These are phyloP conservation scores for Porites lobata DNA, from an alignment of 92 coral and sea anemone genomes.

Conservation along the genomic window DNA sequence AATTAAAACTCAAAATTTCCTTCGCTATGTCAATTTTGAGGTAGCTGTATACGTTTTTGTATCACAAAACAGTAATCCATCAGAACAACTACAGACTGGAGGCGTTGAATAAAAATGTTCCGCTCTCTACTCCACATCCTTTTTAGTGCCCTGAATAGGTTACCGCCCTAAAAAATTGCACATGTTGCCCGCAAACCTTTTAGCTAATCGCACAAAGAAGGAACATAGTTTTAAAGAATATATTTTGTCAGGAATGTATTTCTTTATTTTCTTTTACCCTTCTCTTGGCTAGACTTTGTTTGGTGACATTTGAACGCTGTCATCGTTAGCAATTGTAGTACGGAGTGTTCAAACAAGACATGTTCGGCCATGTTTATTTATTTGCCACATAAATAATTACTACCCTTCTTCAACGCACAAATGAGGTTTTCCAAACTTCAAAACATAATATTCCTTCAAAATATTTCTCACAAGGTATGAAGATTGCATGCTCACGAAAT, in stretches of 20 bases:
- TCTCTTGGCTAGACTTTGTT: slow-evolving; percentile 11
- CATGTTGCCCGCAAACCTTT: background rate
- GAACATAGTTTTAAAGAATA: background rate
- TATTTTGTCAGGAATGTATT: background rate
- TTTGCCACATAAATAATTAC: slow-evolving; percentile 40
- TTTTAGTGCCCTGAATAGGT: background rate
- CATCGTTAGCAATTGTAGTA: slow-evolving; percentile 25
- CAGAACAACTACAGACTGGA: too few species aligned
- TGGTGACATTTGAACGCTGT: slow-evolving; percentile 20
- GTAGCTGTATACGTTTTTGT: background rate
- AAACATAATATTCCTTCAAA: background rate
- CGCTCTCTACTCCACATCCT: background rate
- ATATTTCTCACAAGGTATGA: background rate
- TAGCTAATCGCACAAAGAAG: background rate
- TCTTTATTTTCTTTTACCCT: background rate
- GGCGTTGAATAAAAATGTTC: too few species aligned
- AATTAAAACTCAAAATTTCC: slow-evolving; percentile 35
- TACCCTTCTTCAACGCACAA: slow-evolving; percentile 24
- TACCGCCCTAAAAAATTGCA: slow-evolving; percentile 26
- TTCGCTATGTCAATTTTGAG: slow-evolving; percentile 9
- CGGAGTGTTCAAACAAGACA: slow-evolving; percentile 41
- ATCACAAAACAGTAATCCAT: background rate
- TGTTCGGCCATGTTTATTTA: slow-evolving; percentile 54
- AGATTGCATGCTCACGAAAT: background rate
- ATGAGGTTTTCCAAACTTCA: slow-evolving; percentile 29